A percentile compares a stretch with the other conserved stretches of the same genome.
These are phyloP conservation scores for Andrena bucephala DNA, from an alignment of 2,888 invertebrate genomes.

Conservation along the genomic window DNA sequence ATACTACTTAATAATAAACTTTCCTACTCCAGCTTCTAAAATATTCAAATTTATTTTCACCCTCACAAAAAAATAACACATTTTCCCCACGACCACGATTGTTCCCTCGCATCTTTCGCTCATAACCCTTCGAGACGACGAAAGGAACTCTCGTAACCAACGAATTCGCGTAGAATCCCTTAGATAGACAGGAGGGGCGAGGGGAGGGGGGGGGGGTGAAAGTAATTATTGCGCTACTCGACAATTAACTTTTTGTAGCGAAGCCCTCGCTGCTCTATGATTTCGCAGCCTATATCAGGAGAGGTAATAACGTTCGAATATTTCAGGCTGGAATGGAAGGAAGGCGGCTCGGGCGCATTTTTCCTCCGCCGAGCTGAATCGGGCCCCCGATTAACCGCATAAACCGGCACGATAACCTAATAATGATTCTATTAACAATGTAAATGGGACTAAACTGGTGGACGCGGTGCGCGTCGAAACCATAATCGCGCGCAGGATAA, in stretches of 20 bases:
- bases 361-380: background rate
- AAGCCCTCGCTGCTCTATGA: slow-evolving; percentile 75
- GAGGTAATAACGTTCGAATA: slow-evolving; percentile 77
- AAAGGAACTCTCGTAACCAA: slow-evolving; percentile 17
- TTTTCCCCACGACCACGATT: background rate
- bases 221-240: slow-evolving; percentile 82
- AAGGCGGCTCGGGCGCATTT: slow-evolving; percentile 6
- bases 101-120: background rate
- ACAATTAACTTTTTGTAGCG: slow-evolving; percentile 82
- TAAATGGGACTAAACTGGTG: slow-evolving; percentile 68
- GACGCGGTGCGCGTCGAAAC: background rate
- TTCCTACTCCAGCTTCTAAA: too few species aligned
- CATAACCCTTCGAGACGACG: background rate
- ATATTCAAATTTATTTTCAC: too few species aligned
- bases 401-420: slow-evolving; percentile 64
- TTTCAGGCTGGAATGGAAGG: slow-evolving; percentile 54
- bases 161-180: slow-evolving; percentile 48
- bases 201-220: slow-evolving; percentile 36
- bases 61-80: background rate
- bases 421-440: slow-evolving; percentile 80
- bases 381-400: slow-evolving; percentile 46
- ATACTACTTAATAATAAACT: too few species aligned
- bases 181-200: background rate
- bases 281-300: slow-evolving; percentile 78
- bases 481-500: slow-evolving; percentile 56